phyloP scores from a whole-genome alignment of 2,797 vertebrate genomes.

The Sebastes jordani region DNA sequence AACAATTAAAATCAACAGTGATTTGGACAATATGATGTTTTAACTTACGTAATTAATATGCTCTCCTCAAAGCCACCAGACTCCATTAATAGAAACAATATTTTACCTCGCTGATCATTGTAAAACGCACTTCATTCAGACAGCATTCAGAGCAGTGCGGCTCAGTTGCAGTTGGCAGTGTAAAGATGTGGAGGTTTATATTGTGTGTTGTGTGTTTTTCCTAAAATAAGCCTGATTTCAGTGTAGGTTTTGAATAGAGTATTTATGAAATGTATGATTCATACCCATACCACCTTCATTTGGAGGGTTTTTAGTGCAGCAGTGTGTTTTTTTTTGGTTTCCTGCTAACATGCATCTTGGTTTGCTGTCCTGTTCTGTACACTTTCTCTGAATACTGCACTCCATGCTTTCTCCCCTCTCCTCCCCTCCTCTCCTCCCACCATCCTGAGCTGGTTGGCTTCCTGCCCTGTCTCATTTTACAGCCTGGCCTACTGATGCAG shows the following conservation, averaged over 20 bases:
- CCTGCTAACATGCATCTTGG: conserved; percentile 27
- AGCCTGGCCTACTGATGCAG: conserved; percentile 74
- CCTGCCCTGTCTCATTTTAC: conserved; percentile 79
- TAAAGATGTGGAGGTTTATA: neutral
- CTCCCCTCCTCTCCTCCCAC: neutral
- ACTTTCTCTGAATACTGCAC: conserved; percentile 32
- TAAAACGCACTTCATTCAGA: no score
- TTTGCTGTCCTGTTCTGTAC: neutral
- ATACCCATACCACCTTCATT: neutral
- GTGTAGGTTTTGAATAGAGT: conserved; percentile 1
- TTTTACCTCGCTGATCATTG: no score
- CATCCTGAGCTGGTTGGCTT: conserved; percentile 56
- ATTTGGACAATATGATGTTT: no score
- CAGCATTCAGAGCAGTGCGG: neutral
- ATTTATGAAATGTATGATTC: neutral
- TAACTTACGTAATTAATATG: no score
- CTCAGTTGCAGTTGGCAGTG: neutral
- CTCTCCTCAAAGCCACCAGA: no score
- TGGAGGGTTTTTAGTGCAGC: conserved; percentile 7
- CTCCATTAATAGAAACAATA: no score
- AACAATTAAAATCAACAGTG: no score
- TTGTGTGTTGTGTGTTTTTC: neutral
- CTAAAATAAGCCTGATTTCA: neutral
- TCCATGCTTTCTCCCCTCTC: neutral
- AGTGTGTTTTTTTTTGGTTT: conserved; percentile 27